These are phyloP conservation scores for Caenorhabditis doughertyi DNA, from an alignment of 2,888 invertebrate species.

Conservation along the genomic window DNA sequence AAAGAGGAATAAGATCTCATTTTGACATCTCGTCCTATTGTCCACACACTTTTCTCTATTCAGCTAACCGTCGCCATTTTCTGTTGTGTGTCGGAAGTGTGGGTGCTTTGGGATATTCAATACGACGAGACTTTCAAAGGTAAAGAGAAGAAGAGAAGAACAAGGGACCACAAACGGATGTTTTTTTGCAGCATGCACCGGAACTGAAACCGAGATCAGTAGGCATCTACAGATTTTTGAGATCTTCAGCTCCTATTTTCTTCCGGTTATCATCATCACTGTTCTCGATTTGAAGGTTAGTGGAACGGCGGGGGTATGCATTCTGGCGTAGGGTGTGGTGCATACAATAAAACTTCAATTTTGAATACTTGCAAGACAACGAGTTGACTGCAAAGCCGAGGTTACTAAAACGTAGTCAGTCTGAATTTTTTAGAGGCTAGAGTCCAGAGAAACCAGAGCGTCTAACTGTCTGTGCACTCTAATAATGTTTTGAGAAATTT, in stretches of 20 bases:
- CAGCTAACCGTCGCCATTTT: conserved; percentile 73
- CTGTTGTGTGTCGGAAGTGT: conserved; percentile 75
- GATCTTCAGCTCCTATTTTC: conserved; percentile 78
- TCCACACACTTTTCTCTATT: conserved; percentile 29
- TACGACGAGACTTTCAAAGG: conserved; percentile 57
- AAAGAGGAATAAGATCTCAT: conserved; percentile 14
- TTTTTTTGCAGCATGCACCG: conserved; percentile 67
- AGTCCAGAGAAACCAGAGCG: too few relatives aligned
- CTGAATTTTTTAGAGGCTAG: too few relatives aligned
- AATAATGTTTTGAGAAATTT: too few relatives aligned
- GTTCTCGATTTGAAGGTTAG: conserved; percentile 76
- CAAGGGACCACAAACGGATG: conserved; percentile 27
- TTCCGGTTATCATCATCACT: conserved; percentile 77
- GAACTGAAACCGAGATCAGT: conserved; percentile 59
- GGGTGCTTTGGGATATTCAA: conserved; percentile 76
- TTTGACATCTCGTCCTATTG: conserved; percentile 10
- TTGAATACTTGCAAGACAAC: too few relatives aligned
- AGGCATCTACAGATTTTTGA: conserved; percentile 77
- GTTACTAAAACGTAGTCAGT: too few relatives aligned
- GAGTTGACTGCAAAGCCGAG: too few relatives aligned
- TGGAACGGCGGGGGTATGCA: background rate
- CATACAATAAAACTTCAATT: too few relatives aligned
- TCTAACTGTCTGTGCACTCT: too few relatives aligned
- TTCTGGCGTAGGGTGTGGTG: background rate
- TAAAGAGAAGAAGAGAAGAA: conserved; percentile 28